Base-by-base conservation (phyloP, 2,888 invertebrate genomes). In the Germaria angustata region DNA sequence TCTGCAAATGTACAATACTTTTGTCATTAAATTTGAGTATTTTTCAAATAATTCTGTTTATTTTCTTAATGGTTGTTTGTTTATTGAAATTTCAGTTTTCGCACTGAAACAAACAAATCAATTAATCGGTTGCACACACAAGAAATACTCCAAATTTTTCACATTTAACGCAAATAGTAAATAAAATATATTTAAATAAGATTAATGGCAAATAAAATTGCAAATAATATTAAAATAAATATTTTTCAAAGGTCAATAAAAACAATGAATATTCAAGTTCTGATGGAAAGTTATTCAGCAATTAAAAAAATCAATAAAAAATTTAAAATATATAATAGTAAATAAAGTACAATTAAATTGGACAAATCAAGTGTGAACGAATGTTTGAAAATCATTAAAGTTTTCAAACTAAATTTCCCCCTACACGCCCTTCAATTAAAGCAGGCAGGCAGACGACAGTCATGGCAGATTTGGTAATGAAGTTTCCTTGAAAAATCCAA, bases 11-110 rank as follows among this genome's bases (percentile, higher is more conserved):
- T 24, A 39, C 32, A n/a, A n/a, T 57, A 20, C 65, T 46, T 36
- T 22, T 32, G 7, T 17, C 20, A 53, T 8, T 8, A 39, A 51
- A 41, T 15, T 39, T 0, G 41, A 71, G 13, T 44, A 15, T 15
- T 44, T 65, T 39, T 9, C 9, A 51, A 73, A 65, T 9, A 53
- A 22, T 11, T n/a, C 15, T 73, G 7, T 73, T 73, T 73, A 65
- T 73, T 65, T 65, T 65, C 53, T 55, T 53, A 65, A 73, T 73
- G 53, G 63, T 6, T 53, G 63, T 73, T 55, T 63, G 63, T 73
- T 73, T 53, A 55, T 55, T 24, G 36, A 20, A 41, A 51, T 39
- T 24, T 24, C 36, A 20, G 11, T 32, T 53, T 65, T 55, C 3
- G 41, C 22, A 34, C 39, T 44, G 5, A 44, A 63, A 17, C 9